A percentile compares a stretch with the other conserved stretches of the same genome.
These are phyloP conservation scores for Perizoma affinitatum DNA, from an alignment of 2,888 invertebrate species.

Conservation along the genomic window DNA sequence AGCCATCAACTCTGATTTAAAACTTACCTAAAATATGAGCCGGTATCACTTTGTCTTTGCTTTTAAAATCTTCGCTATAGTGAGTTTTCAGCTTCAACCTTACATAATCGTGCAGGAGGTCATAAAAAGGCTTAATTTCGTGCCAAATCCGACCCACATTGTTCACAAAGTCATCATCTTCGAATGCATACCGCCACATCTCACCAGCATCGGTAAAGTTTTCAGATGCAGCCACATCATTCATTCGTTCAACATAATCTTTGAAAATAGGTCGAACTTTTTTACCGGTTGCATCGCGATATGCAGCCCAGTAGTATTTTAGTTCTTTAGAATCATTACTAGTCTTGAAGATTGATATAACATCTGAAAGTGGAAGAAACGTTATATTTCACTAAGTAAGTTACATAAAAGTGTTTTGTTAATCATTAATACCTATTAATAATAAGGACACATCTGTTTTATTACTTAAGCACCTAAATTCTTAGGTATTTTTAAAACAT, in stretches of 20 bases:
- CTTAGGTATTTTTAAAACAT: constrained; percentile 11
- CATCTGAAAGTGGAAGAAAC: constrained; percentile 53
- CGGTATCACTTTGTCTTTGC: constrained; percentile 84
- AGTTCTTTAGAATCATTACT: constrained; percentile 86
- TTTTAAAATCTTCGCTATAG: constrained; percentile 75
- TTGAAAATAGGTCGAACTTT: constrained; percentile 85
- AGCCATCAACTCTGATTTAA: too few species aligned
- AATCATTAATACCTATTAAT: background rate
- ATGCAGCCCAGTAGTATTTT: constrained; percentile 86
- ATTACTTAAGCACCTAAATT: too few species aligned
- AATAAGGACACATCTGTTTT: constrained; percentile 1
- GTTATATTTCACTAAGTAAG: background rate
- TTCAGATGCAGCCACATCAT: constrained; percentile 84
- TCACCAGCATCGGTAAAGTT: constrained; percentile 75
- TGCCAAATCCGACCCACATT: constrained; percentile 81
- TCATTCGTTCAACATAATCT: constrained; percentile 85
- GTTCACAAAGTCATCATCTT: constrained; percentile 67
- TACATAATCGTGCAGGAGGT: constrained; percentile 86
- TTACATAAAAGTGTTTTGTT: too few species aligned
- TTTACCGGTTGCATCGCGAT: constrained; percentile 86
- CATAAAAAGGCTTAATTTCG: constrained; percentile 86
- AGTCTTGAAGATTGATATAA: constrained; percentile 69
- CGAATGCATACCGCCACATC: constrained; percentile 76
- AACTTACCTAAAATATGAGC: constrained; percentile 87
- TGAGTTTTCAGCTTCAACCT: constrained; percentile 77